Evolutionary conservation across 2,888 invertebrate species (phyloP), one percentile per base, ranked within the genome.

Genomic region (Zhengitettix transpicula): DNA sequence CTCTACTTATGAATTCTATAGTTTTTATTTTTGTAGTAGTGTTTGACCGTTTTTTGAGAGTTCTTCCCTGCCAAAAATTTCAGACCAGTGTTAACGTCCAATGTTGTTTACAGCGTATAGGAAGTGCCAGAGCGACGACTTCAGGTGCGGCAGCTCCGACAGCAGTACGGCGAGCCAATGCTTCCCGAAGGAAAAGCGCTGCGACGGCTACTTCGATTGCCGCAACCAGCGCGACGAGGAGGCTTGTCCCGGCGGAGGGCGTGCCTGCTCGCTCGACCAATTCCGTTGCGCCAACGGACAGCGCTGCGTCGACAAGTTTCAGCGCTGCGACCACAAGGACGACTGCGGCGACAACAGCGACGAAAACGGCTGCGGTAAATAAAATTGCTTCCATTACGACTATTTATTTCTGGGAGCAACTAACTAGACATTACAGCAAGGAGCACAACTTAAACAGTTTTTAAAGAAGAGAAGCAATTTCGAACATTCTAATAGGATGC

Each of bases 261-360:
- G 71, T 15, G 67, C 71, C 9, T 93, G 92, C 69, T 79, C 84
- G 40, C 77, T 92, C 68, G 89, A 90, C 74, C 90, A 93, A 76
- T 92, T 89, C 75, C 80, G 89, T 54, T 93, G 92, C 73, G 83
- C 84, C 65, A 81, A 84, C 66, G 89, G 89, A 52, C 81, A 82
- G 69, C 83, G 85, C 68, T 94, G 93, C 72, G 81, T 93, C 64
- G 91, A 91, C 69, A 71, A 79, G 17, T 76, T 78, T 66, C 81
- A 82, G 68, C 85, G 85, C 71, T 94, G 93, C 73, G 91, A 94
- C 75, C 90, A 93, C 73, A 85, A 84, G 71, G 87, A 90, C 72
- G 93, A 94, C 74, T 94, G 93, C 69, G 89, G 85, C 0, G 92
- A 93, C 73, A 89, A 87, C 71, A 89, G 91, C 1, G 95, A 95